Evolutionary conservation across 53 echinoderm and acorn worm genomes (phyloP).

Genomic region (Holothuria scabra): DNA sequence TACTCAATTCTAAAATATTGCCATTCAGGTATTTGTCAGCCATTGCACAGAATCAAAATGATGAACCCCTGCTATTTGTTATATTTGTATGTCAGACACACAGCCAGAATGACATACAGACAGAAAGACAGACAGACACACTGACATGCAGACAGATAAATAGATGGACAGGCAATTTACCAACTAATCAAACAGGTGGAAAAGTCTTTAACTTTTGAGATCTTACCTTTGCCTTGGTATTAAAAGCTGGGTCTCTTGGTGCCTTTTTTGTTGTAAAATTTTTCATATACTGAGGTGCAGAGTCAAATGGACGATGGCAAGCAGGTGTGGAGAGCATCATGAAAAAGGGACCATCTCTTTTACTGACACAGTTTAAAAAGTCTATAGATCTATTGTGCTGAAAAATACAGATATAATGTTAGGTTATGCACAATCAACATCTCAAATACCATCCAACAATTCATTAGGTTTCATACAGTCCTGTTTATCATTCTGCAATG

Average conservation of each 20-base stretch:
- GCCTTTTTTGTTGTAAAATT: conserved; percentile 84
- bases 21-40: too few species aligned
- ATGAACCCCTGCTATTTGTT: too few species aligned
- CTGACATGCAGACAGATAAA: not conserved
- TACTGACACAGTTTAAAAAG: conserved; percentile 58
- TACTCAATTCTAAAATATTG: too few species aligned
- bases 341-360: conserved; percentile 72
- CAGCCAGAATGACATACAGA: too few species aligned
- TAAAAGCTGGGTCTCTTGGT: conserved; percentile 85
- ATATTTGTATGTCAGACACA: too few species aligned
- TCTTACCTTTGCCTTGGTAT: conserved; percentile 67
- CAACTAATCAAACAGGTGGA: not conserved
- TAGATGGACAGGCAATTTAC: not conserved
- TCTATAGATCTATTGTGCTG: conserved; percentile 74
- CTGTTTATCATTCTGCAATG: too few species aligned
- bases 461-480: too few species aligned
- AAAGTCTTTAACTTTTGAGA: too few species aligned
- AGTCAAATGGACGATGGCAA: conserved; percentile 91
- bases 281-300: conserved; percentile 91
- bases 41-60: too few species aligned
- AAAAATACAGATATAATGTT: not conserved
- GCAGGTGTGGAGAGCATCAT: conserved; percentile 97
- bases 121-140: not conserved
- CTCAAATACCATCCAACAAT: too few species aligned
- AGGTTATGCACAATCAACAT: too few species aligned